Evolutionary conservation across 2,113 vertebrate genomes (phyloP).

Genomic region (Urocynchramus pylzowi): DNA sequence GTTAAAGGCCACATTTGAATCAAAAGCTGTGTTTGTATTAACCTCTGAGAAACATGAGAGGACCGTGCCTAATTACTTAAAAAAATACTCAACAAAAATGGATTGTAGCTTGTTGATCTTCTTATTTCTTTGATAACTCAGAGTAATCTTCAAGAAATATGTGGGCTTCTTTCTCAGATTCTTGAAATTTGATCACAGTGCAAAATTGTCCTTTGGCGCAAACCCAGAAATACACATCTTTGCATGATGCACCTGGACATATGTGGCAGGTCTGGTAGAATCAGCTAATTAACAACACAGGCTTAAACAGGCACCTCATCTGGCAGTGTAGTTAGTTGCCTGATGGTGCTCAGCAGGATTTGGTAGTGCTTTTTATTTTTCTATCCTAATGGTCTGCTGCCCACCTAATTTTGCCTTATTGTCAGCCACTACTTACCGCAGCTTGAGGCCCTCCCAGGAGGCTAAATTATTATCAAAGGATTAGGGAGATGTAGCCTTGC

Average conservation of each 20-base stretch:
- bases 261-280: conserved; percentile 82
- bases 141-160: conserved; percentile 78
- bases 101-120: conserved; percentile 75
- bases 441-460: conserved; percentile 88
- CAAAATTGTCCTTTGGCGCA: conserved; percentile 80
- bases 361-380: conserved; percentile 87
- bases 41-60: conserved; percentile 72
- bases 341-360: conserved; percentile 85
- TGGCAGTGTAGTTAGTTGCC: conserved; percentile 84
- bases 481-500: conserved; percentile 87
- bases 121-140: conserved; percentile 77
- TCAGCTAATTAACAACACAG: conserved; percentile 89
- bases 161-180: conserved; percentile 71
- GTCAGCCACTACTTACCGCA: conserved; percentile 87
- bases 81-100: conserved; percentile 69
- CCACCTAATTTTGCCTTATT: conserved; percentile 90
- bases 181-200: conserved; percentile 78
- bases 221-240: conserved; percentile 78
- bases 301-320: conserved; percentile 90
- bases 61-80: conserved; percentile 75
- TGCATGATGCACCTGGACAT: conserved; percentile 84
- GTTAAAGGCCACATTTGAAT: conserved; percentile 67
- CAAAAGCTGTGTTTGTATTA: conserved; percentile 70
- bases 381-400: conserved; percentile 86
- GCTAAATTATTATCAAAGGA: conserved; percentile 91